A percentile compares a stretch with the other conserved stretches of the same genome.
Evolutionary conservation across 2,888 invertebrate genomes (phyloP).

Genomic region (Eucera pruinosa): DNA sequence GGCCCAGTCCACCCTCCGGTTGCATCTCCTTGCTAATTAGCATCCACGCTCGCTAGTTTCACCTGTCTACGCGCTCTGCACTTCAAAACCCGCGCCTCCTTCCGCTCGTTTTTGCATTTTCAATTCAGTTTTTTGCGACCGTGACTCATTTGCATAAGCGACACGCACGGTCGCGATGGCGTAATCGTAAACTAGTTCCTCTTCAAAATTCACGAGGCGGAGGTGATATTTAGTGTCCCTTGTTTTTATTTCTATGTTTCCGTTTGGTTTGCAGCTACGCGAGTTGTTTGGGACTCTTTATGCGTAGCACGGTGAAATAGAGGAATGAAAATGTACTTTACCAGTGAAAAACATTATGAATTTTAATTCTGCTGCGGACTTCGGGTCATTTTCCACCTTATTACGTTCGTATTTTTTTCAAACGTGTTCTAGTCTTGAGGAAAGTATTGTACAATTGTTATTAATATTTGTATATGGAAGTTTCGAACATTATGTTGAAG

Average conservation of each 20-base stretch:
- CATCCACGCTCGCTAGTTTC: slow-evolving; percentile 44
- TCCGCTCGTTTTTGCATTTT: slow-evolving; percentile 28
- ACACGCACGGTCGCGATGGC: neutral
- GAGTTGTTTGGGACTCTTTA: no score
- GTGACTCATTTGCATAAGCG: neutral
- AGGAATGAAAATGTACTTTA: no score
- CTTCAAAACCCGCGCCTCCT: slow-evolving; percentile 24
- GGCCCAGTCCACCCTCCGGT: slow-evolving; percentile 17
- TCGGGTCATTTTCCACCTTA: no score
- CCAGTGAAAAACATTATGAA: no score
- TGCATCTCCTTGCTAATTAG: slow-evolving; percentile 63
- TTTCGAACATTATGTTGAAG: no score
- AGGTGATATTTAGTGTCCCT: neutral
- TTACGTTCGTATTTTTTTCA: no score
- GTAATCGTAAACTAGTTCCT: neutral
- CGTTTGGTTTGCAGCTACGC: no score
- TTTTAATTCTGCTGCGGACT: no score
- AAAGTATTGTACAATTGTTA: no score
- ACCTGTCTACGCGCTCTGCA: slow-evolving; percentile 18
- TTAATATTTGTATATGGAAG: no score
- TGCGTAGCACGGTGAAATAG: no score
- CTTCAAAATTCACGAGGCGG: slow-evolving; percentile 15
- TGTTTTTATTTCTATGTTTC: neutral
- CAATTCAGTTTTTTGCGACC: slow-evolving; percentile 24
- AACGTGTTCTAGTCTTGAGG: no score